These are phyloP conservation scores for Scytalopus superciliaris DNA, from an alignment of 2,113 vertebrate genomes.

Conservation along the genomic window DNA sequence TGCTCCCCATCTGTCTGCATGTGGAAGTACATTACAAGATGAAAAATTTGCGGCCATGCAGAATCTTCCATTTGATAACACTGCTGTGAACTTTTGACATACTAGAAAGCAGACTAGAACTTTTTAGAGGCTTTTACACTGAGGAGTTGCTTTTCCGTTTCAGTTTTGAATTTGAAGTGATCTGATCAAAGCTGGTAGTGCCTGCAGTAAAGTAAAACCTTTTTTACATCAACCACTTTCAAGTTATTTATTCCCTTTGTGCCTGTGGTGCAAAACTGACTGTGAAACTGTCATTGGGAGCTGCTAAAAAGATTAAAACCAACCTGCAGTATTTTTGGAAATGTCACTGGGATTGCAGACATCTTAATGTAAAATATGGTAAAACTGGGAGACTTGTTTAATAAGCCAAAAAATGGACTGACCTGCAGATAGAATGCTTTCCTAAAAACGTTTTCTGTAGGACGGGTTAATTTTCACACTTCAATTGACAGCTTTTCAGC, in stretches of 20 bases:
- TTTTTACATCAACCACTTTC: slow-evolving; percentile 15
- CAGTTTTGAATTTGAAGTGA: not conserved
- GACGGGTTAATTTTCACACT: not conserved
- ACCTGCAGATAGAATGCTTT: not conserved
- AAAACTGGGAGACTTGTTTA: not conserved
- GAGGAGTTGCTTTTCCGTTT: not conserved
- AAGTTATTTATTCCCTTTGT: slow-evolving; percentile 60
- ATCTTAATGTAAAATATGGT: not conserved
- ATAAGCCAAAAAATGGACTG: not conserved
- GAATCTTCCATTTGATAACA: not conserved
- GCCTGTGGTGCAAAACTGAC: not conserved
- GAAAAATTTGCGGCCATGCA: not conserved
- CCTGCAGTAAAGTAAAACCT: slow-evolving; percentile 10
- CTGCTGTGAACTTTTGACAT: not conserved
- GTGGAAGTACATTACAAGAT: not conserved
- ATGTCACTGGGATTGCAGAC: not conserved
- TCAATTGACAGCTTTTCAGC: not conserved
- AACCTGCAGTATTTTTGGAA: slow-evolving; percentile 34
- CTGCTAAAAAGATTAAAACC: slow-evolving; percentile 26
- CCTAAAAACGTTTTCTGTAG: not conserved
- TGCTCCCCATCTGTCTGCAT: not conserved
- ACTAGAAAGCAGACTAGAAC: not conserved
- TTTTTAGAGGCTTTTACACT: not conserved
- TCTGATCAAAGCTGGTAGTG: slow-evolving; percentile 36
- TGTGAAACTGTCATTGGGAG: slow-evolving; percentile 1